phyloP scores from a whole-genome alignment of 2,113 vertebrate species.

The Leuciscus idus region DNA sequence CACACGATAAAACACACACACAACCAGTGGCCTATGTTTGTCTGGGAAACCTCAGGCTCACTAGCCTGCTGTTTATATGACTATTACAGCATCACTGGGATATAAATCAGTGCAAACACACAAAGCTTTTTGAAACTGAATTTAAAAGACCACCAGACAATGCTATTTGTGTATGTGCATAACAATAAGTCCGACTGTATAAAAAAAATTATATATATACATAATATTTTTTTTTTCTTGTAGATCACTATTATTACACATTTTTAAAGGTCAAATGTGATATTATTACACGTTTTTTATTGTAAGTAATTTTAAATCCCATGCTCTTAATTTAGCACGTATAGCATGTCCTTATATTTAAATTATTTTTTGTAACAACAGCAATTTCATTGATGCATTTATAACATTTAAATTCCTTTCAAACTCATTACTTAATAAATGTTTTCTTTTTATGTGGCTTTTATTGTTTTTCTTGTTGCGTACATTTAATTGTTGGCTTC shows the following conservation, averaged over 20 bases:
- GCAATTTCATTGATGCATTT: no score
- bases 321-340: no score
- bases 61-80: conserved; percentile 23
- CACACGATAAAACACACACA: neutral
- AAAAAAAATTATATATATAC: no score
- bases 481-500: neutral
- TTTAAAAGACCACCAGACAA: neutral
- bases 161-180: neutral
- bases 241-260: no score
- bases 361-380: no score
- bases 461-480: neutral
- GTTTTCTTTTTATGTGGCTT: neutral
- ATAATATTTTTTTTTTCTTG: no score
- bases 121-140: neutral
- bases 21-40: neutral
- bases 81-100: neutral
- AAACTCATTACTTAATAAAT: no score
- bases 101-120: neutral
- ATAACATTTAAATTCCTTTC: no score
- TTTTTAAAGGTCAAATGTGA: no score
- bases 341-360: no score
- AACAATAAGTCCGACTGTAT: neutral
- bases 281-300: no score
- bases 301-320: no score
- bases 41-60: conserved; percentile 1